phyloP scores from a whole-genome alignment of 2,797 vertebrate genomes.

The Notoglanidium macrostoma region DNA sequence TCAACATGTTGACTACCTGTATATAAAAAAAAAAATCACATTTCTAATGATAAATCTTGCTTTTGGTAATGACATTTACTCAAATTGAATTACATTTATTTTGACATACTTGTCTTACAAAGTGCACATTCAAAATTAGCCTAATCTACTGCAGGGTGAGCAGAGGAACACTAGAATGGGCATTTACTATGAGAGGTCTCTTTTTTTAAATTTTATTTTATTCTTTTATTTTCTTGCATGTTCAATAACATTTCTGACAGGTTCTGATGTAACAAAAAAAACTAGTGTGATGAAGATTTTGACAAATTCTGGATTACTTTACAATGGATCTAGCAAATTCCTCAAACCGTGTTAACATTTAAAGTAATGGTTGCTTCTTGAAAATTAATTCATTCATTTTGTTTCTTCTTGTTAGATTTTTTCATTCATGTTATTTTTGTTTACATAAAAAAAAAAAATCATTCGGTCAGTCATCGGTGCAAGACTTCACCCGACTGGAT shows the following conservation, averaged over 20 bases:
- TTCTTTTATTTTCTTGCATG: background rate
- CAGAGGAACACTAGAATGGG: background rate
- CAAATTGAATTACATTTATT: background rate
- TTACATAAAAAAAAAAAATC: too few relatives aligned
- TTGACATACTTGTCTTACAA: constrained; percentile 8
- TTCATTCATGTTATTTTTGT: too few relatives aligned
- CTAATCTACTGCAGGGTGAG: background rate
- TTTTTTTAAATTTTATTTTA: too few relatives aligned
- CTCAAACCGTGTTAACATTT: background rate
- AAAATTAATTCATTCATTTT: background rate
- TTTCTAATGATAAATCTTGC: background rate
- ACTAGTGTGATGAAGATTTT: too few relatives aligned
- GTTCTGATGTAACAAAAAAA: background rate
- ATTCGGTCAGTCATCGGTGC: background rate
- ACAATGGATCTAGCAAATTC: too few relatives aligned
- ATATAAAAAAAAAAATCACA: background rate
- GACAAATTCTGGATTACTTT: too few relatives aligned
- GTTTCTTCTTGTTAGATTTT: too few relatives aligned
- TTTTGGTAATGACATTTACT: background rate
- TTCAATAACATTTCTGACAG: background rate
- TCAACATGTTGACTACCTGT: background rate
- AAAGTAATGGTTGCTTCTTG: background rate
- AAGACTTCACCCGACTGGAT: background rate
- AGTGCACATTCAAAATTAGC: background rate
- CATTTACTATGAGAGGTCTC: background rate